Conservation (phyloP, 1,140 invertebrate species). For the Melitaea cinxia region DNA sequence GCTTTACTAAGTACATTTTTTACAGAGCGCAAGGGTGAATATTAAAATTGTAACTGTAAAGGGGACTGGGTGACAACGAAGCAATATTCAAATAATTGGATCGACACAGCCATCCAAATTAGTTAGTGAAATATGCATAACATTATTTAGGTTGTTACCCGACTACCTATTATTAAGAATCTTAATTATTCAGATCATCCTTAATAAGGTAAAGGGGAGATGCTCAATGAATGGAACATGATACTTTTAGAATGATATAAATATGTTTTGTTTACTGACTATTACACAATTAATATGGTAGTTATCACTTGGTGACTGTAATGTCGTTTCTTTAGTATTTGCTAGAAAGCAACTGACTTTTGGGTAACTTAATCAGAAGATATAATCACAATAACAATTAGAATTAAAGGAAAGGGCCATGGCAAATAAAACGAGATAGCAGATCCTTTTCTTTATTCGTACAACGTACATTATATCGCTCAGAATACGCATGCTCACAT, state of each 20-base stretch:
- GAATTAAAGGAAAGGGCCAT: too few species aligned
- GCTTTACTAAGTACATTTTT: conserved; percentile 18
- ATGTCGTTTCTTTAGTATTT: neutral
- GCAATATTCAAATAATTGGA: conserved; percentile 60
- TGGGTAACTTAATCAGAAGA: too few species aligned
- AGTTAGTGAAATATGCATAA: conserved; percentile 68
- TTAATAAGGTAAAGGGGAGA: neutral
- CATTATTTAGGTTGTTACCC: conserved; percentile 39
- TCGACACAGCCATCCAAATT: conserved; percentile 59
- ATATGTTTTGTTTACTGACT: too few species aligned
- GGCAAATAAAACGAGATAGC: too few species aligned
- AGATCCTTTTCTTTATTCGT: too few species aligned
- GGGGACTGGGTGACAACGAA: conserved; percentile 39
- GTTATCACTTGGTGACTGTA: too few species aligned
- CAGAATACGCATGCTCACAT: conserved; percentile 14
- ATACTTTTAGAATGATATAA: neutral
- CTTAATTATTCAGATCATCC: conserved; percentile 32
- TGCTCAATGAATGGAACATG: neutral
- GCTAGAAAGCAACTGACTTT: too few species aligned
- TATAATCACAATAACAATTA: too few species aligned
- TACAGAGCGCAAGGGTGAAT: conserved; percentile 44
- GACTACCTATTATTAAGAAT: conserved; percentile 15
- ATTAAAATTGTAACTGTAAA: conserved; percentile 50
- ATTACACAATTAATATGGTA: too few species aligned
- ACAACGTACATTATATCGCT: neutral